A percentile compares a stretch with the other conserved stretches of the same genome.
Conservation (phyloP, 2,888 invertebrate genomes). For the Ecdyonurus torrentis region DNA sequence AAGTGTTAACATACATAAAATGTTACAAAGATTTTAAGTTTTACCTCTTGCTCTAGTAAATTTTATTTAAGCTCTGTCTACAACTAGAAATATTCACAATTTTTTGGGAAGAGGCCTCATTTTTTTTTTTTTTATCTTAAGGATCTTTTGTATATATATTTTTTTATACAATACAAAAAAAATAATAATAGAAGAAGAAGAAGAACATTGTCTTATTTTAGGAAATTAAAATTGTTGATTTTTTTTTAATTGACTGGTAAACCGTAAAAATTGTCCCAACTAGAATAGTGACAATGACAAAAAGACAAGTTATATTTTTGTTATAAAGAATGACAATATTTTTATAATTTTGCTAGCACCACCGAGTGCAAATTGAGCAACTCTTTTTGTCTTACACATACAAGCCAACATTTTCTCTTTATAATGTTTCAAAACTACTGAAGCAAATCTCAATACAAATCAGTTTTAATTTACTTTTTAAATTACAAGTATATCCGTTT, state of each 20-base stretch:
- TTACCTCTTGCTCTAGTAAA: not conserved
- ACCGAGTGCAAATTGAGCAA: not conserved
- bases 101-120: not conserved
- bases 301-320: not conserved
- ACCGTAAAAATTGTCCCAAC: not conserved
- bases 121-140: not conserved
- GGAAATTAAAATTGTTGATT: not conserved
- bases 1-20: too few relatives aligned
- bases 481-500: too few relatives aligned
- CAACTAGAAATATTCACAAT: not conserved
- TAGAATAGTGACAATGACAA: not conserved
- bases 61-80: not conserved
- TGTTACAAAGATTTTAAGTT: not conserved
- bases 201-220: too few relatives aligned
- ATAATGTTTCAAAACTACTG: too few relatives aligned
- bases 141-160: too few relatives aligned
- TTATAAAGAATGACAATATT: not conserved
- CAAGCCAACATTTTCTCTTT: not conserved
- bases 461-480: too few relatives aligned
- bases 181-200: too few relatives aligned
- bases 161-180: too few relatives aligned
- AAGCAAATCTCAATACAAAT: too few relatives aligned
- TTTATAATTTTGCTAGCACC: not conserved
- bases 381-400: not conserved
- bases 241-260: not conserved